A percentile compares a stretch with the other conserved stretches of the same genome.
These are phyloP conservation scores for Bombus haemorrhoidalis DNA, from an alignment of 1,140 invertebrate species.

Conservation along the genomic window DNA sequence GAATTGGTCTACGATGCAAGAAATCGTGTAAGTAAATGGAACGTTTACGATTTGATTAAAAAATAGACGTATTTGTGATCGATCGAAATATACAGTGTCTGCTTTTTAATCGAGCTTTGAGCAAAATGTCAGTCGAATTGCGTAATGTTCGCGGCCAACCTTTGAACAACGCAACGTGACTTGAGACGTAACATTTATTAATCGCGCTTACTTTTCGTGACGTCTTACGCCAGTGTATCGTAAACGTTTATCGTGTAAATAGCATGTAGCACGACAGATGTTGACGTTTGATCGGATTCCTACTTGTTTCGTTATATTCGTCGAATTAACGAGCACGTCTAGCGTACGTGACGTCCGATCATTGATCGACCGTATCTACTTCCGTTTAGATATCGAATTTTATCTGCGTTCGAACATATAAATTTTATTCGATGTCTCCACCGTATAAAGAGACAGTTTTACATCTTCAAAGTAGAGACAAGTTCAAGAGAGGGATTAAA, in stretches of 20 bases:
- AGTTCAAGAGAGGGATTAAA: background rate
- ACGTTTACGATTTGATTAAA: background rate
- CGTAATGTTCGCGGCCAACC: background rate
- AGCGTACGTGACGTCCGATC: background rate
- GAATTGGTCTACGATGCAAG: slow-evolving; percentile 22
- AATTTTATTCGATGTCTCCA: background rate
- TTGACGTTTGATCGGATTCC: background rate
- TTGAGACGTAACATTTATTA: slow-evolving; percentile 35
- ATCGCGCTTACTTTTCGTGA: slow-evolving; percentile 10
- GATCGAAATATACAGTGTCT: too few species aligned
- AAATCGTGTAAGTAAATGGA: slow-evolving; percentile 43
- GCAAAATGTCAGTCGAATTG: background rate
- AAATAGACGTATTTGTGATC: background rate
- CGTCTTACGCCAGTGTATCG: background rate
- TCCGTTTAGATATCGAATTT: background rate
- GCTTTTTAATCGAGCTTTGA: background rate
- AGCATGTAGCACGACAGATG: background rate
- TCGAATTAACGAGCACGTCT: background rate
- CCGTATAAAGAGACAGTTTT: background rate
- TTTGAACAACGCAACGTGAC: slow-evolving; percentile 53
- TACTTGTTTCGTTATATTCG: background rate
- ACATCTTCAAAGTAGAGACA: background rate
- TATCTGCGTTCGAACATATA: background rate
- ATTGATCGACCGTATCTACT: background rate
- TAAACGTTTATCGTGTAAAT: background rate